These are phyloP conservation scores for Drosophila suboccidentalis DNA, from an alignment of 2,888 invertebrate species.

Conservation along the genomic window DNA sequence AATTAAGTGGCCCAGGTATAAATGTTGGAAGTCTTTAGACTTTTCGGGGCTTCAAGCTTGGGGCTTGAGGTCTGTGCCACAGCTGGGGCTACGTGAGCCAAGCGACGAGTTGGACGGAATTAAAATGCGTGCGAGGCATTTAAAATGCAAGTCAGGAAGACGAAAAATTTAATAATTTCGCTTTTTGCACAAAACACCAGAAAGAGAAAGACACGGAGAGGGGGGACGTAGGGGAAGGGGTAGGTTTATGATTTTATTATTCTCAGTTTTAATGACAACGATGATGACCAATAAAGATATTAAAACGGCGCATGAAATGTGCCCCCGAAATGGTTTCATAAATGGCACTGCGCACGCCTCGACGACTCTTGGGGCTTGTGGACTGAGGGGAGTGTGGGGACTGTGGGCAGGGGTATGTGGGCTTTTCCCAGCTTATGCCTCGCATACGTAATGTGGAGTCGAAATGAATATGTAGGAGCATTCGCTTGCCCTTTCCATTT, in stretches of 20 bases:
- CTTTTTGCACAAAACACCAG: conserved; percentile 68
- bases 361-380: neutral
- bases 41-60: neutral
- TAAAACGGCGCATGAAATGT: conserved; percentile 77
- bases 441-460: conserved; percentile 60
- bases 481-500: conserved; percentile 58
- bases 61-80: conserved; percentile 27
- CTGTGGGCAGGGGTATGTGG: conserved; percentile 27
- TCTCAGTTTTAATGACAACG: conserved; percentile 75
- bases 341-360: conserved; percentile 66
- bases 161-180: conserved; percentile 80
- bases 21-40: conserved; percentile 11
- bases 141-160: conserved; percentile 75
- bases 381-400: neutral
- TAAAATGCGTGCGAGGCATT: conserved; percentile 63
- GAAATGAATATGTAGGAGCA: conserved; percentile 72
- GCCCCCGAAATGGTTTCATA: conserved; percentile 75
- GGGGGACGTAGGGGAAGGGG: conserved; percentile 3
- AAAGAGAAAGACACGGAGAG: conserved; percentile 21
- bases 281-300: conserved; percentile 83
- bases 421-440: conserved; percentile 65
- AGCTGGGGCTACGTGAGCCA: conserved; percentile 63
- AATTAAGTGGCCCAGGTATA: conserved; percentile 67
- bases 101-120: conserved; percentile 41
- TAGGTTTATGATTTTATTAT: conserved; percentile 76